Evolutionary conservation across 1,140 invertebrate genomes (phyloP).

Genomic region (Drosophila melanogaster): Release_6_plus_ISO1_MT NT_033777.3:17943001-17943500

Average conservation of each 20-base stretch:
- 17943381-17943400: constrained; percentile 65
- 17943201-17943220: not conserved
- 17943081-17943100: not conserved
- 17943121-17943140: constrained; percentile 55
- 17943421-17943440: constrained; percentile 24
- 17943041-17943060: constrained; percentile 61
- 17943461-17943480: too few relatives aligned
- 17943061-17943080: constrained; percentile 26
- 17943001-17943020: not conserved
- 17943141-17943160: constrained; percentile 54
- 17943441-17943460: not conserved
- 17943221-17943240: constrained; percentile 69
- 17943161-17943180: constrained; percentile 38
- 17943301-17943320: constrained; percentile 32
- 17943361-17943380: constrained; percentile 32
- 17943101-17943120: not conserved
- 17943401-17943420: constrained; percentile 70
- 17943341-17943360: constrained; percentile 48
- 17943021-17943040: constrained; percentile 24
- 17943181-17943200: not conserved
- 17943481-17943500: too few relatives aligned
- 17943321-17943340: constrained; percentile 58
- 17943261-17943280: constrained; percentile 65
- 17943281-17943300: constrained; percentile 43
- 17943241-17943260: constrained; percentile 79